Conservation (phyloP, 2,888 invertebrate species). For the Geophilus truncorum region DNA sequence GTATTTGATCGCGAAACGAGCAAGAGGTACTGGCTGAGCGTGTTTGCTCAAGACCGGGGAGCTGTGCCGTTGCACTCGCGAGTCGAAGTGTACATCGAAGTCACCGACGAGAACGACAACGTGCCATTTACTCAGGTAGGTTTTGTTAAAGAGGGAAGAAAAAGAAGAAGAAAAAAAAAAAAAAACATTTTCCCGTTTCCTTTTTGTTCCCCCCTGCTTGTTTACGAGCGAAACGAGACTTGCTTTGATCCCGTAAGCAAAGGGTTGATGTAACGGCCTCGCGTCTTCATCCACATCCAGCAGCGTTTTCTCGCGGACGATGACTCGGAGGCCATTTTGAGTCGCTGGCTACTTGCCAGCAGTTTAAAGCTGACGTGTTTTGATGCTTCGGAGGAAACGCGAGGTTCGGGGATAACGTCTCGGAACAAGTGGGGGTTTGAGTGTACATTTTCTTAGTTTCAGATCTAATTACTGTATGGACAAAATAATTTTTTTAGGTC, state of each 20-base stretch:
- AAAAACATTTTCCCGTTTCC: background rate
- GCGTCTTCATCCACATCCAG: background rate
- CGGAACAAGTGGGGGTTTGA: background rate
- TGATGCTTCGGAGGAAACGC: background rate
- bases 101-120: conserved; percentile 91
- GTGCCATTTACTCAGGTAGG: conserved; percentile 68
- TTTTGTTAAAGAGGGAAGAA: background rate
- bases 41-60: conserved; percentile 87
- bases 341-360: background rate
- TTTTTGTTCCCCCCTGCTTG: too few species aligned
- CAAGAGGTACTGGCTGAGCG: conserved; percentile 86
- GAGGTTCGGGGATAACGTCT: background rate
- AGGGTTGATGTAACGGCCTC: background rate
- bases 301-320: background rate
- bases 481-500: background rate
- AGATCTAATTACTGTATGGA: background rate
- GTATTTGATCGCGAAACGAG: conserved; percentile 84
- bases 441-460: background rate
- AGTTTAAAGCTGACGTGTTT: background rate
- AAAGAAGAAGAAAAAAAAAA: background rate
- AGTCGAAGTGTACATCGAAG: conserved; percentile 76
- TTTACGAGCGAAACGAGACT: too few species aligned
- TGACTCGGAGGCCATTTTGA: background rate
- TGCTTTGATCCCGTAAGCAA: too few species aligned
- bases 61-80: conserved; percentile 77